phyloP scores from a whole-genome alignment of 2,113 vertebrate species.

The Aptenodytes forsteri region DNA sequence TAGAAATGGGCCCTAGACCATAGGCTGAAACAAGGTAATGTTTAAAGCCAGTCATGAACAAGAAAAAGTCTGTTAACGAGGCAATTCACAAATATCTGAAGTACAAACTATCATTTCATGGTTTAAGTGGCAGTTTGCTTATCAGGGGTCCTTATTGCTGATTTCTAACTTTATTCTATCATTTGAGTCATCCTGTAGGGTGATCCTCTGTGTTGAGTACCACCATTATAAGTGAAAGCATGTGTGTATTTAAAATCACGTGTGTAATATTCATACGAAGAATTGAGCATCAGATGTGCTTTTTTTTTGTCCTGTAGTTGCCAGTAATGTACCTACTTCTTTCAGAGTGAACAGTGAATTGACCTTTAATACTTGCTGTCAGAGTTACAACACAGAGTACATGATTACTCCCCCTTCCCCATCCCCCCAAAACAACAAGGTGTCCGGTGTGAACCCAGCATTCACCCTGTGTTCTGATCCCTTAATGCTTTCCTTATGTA shows the following conservation, averaged over 20 bases:
- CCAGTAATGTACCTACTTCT: neutral
- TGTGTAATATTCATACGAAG: neutral
- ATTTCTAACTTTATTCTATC: neutral
- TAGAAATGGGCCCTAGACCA: neutral
- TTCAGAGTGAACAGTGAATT: neutral
- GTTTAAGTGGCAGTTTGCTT: neutral
- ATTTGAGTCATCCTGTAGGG: neutral
- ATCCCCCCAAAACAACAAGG: neutral
- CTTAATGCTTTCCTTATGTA: conserved; percentile 58
- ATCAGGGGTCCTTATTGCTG: neutral
- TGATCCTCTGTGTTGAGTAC: neutral
- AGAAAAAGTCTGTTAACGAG: neutral
- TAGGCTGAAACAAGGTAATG: neutral
- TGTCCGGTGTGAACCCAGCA: neutral
- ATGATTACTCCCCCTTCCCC: neutral
- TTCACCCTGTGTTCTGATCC: conserved; percentile 28
- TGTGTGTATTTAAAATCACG: neutral
- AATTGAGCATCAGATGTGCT: neutral
- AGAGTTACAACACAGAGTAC: conserved; percentile 19
- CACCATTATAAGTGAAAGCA: neutral
- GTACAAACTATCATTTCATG: neutral
- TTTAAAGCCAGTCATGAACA: neutral
- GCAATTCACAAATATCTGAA: neutral
- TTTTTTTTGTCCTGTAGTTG: neutral
- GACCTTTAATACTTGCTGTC: conserved; percentile 51